phyloP scores from a whole-genome alignment of 2,888 invertebrate genomes.

The Boloria selene region DNA sequence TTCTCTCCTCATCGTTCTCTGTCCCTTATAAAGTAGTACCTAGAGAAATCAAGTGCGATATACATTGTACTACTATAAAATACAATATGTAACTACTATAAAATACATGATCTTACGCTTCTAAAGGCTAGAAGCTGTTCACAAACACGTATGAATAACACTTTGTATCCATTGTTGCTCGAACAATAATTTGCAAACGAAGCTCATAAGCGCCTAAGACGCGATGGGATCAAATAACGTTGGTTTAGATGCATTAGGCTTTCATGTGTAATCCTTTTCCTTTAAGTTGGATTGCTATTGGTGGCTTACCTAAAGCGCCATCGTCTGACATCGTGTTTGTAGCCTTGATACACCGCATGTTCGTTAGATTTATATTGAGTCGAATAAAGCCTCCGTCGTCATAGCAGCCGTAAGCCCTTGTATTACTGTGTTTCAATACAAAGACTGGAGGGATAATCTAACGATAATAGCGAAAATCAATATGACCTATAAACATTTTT shows the following conservation, averaged over 20 bases:
- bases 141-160: constrained; percentile 49
- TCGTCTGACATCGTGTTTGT: constrained; percentile 64
- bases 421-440: constrained; percentile 9
- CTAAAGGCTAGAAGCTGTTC: constrained; percentile 42
- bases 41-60: too few species aligned
- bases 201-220: constrained; percentile 54
- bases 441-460: constrained; percentile 5
- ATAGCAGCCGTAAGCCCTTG: constrained; percentile 40
- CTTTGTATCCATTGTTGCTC: constrained; percentile 59
- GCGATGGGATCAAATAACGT: constrained; percentile 66
- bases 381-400: constrained; percentile 44
- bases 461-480: constrained; percentile 8
- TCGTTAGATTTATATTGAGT: constrained; percentile 56
- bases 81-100: neutral
- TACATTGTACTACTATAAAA: neutral
- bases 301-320: constrained; percentile 66
- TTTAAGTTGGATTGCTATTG: constrained; percentile 69
- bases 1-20: too few species aligned
- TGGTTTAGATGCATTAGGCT: constrained; percentile 56
- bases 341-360: constrained; percentile 58
- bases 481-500: neutral
- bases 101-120: neutral
- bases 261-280: constrained; percentile 69
- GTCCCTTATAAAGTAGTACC: too few species aligned
- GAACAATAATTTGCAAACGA: constrained; percentile 69